Evolutionary conservation across 2,888 invertebrate species (phyloP).

Genomic region (Drepana falcataria): DNA sequence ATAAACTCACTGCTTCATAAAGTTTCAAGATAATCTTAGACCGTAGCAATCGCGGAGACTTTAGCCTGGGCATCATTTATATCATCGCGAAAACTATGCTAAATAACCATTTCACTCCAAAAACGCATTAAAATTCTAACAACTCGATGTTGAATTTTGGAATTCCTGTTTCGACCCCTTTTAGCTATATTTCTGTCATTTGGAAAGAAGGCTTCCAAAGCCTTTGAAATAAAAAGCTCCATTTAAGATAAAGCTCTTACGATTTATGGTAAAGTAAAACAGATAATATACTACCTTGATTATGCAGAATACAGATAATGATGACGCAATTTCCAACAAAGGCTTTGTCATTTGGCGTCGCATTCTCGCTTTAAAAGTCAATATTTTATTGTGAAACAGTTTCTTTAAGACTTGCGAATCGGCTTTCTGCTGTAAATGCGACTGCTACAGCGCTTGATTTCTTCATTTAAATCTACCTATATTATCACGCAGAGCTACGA

Average conservation of each 20-base stretch:
- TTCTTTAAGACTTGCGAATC: too few relatives aligned
- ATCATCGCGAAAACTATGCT: not conserved
- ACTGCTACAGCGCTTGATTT: too few relatives aligned
- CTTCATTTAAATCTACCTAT: too few relatives aligned
- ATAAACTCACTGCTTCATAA: too few relatives aligned
- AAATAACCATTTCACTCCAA: not conserved
- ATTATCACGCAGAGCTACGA: too few relatives aligned
- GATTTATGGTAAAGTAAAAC: constrained; percentile 38
- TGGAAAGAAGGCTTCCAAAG: constrained; percentile 10
- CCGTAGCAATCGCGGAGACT: too few relatives aligned
- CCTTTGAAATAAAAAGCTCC: constrained; percentile 36
- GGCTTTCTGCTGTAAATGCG: too few relatives aligned
- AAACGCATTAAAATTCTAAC: constrained; percentile 30
- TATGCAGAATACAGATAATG: not conserved
- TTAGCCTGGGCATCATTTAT: too few relatives aligned
- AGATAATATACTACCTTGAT: constrained; percentile 13
- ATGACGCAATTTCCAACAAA: not conserved
- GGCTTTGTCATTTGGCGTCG: not conserved
- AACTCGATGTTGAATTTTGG: constrained; percentile 24
- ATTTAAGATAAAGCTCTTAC: constrained; percentile 34
- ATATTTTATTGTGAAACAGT: not conserved
- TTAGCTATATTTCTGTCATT: constrained; percentile 10
- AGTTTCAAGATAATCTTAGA: too few relatives aligned
- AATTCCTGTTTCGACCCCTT: constrained; percentile 25
- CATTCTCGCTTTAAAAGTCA: not conserved